Evolutionary conservation across 2,888 invertebrate genomes (phyloP).

Genomic region (Strigamia transsilvanica): DNA sequence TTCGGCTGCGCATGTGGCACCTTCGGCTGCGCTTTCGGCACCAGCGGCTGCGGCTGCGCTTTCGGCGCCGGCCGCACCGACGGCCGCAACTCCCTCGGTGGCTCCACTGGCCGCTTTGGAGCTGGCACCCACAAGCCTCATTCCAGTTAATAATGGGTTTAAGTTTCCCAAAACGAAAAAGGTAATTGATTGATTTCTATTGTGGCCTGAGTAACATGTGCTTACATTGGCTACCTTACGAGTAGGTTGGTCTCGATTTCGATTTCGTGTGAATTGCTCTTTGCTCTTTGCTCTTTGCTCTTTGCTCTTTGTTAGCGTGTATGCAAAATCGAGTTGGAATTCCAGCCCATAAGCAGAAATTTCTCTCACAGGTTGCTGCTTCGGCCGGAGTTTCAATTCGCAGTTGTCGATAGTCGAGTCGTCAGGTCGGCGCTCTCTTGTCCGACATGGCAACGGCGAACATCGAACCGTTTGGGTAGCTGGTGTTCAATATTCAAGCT

Average conservation of each 20-base stretch:
- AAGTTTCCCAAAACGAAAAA: constrained; percentile 94
- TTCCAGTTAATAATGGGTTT: constrained; percentile 69
- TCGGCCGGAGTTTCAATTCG: not conserved
- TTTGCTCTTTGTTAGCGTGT: no score
- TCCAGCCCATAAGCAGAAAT: not conserved
- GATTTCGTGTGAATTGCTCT: no score
- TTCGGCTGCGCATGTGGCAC: no score
- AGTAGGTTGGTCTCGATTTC: not conserved
- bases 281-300: no score
- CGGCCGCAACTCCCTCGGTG: not conserved
- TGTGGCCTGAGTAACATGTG: no score
- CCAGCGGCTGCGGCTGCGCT: constrained; percentile 61
- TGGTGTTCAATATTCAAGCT: no score
- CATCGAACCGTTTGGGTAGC: no score
- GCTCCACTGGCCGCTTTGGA: not conserved
- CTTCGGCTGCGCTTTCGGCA: constrained; percentile 73
- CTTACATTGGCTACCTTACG: no score
- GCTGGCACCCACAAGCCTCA: not conserved
- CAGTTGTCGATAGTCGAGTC: no score
- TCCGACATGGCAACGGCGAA: no score
- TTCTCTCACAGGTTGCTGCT: not conserved
- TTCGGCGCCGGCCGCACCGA: not conserved
- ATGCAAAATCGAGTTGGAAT: no score
- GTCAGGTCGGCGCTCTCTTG: no score
- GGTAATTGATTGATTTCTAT: constrained; percentile 63